Conservation (phyloP, 2,797 vertebrate genomes). For the Amazona finschi region DNA sequence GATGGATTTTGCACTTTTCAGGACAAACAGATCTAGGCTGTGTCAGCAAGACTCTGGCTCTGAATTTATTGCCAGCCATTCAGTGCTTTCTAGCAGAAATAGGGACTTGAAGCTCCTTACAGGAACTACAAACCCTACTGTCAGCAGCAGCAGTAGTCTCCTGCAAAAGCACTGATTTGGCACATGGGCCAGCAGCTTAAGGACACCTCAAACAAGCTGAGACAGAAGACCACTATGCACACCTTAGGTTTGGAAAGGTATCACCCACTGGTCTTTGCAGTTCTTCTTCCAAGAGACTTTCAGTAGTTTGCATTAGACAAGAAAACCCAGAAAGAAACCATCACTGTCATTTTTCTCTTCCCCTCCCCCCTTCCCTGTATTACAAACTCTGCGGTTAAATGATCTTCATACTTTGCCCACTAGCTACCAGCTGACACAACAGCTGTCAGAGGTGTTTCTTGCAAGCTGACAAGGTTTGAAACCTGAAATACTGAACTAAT, state of each 20-base stretch:
- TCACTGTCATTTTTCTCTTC: background rate
- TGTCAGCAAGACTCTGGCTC: background rate
- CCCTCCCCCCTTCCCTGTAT: background rate
- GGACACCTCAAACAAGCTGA: background rate
- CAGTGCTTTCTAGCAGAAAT: background rate
- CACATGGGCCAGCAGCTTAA: background rate
- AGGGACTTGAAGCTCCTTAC: background rate
- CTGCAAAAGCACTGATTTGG: background rate
- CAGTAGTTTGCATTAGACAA: background rate
- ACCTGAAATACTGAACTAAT: background rate
- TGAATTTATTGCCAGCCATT: background rate
- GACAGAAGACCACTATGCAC: background rate
- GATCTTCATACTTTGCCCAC: background rate
- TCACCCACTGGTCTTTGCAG: background rate
- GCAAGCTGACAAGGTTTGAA: background rate
- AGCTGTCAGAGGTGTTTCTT: background rate
- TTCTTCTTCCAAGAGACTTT: background rate
- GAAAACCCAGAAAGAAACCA: background rate
- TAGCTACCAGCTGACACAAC: background rate
- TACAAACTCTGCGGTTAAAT: background rate
- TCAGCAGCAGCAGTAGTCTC: background rate
- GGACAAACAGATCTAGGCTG: background rate
- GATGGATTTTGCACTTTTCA: background rate
- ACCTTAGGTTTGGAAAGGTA: background rate
- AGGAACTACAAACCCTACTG: background rate